Conservation (phyloP, 2,797 vertebrate genomes). For the Catostomus latipinnis region DNA sequence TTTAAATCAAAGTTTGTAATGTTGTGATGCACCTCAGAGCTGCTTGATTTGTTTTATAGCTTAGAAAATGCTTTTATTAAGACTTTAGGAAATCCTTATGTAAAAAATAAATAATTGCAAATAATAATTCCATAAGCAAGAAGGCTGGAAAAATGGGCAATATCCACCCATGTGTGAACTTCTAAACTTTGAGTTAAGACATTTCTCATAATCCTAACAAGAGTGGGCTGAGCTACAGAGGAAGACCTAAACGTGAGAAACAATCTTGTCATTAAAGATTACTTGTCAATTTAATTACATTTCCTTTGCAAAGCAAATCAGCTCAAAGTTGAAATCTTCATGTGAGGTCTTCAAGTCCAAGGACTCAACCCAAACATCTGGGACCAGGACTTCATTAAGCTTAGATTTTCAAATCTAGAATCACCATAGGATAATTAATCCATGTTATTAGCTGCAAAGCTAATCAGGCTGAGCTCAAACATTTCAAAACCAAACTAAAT, state of each 20-base stretch:
- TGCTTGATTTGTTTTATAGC: too few relatives aligned
- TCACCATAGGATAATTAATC: not conserved
- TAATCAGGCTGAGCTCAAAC: not conserved
- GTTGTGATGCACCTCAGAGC: too few relatives aligned
- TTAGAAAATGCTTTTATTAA: too few relatives aligned
- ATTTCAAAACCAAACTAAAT: conserved; percentile 8
- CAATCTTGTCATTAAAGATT: conserved; percentile 68
- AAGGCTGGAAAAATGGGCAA: not conserved
- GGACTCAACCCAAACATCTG: conserved; percentile 47
- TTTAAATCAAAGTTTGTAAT: too few relatives aligned
- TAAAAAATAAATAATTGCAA: too few relatives aligned
- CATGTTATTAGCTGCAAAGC: conserved; percentile 24
- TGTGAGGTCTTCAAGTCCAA: conserved; percentile 54
- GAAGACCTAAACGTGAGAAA: too few relatives aligned
- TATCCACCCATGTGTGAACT: too few relatives aligned
- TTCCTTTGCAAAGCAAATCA: conserved; percentile 73
- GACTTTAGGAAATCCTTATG: too few relatives aligned
- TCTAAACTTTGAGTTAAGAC: not conserved
- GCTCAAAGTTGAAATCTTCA: conserved; percentile 68
- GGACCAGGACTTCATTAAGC: conserved; percentile 14
- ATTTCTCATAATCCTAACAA: not conserved
- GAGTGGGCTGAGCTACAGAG: too few relatives aligned
- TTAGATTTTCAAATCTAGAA: conserved; percentile 28
- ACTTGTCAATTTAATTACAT: conserved; percentile 76
- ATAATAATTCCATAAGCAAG: too few relatives aligned